Evolutionary conservation across 2,888 invertebrate genomes (phyloP), one percentile per base, ranked within the genome.

Genomic region (Cheilosia vulpina): DNA sequence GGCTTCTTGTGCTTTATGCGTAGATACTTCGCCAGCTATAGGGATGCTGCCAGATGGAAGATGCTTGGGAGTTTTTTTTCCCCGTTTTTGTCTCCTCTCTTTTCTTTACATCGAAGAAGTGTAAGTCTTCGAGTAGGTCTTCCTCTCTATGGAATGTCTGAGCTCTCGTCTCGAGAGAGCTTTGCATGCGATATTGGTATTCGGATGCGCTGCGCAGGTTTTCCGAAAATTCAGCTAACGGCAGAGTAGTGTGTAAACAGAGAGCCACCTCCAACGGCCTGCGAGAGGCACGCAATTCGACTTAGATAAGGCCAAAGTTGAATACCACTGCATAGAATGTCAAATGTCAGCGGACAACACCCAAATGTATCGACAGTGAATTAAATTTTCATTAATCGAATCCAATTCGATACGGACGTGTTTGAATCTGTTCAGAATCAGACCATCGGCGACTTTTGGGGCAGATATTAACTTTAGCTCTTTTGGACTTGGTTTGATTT

Each of bases 331-430:
- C 60, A 79, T 63, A 31, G 81, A 85, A 85, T 85, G 76, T 68
- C 81, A 85, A 81, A 85, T 85, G 85, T 85, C 81, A 85, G 57
- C 66, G 81, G 85, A 85, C 85, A 85, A 85, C 85, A 85, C 85
- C 85, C 85, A 85, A 85, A 85, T 75, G 75, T 80, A 80, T 84
- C 84, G 80, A 80, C 45, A 79, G 79, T 75, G 75, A 80, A 84
- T 80, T 80, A 84, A 75, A 84, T 84, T 75, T 84, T 79, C 84
- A 84, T 84, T 79, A 80, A 84, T 84, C 45, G 75, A 79, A 84
- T 84, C 63, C 65, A 58, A 84, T 79, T 78, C 73, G 69, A 66
- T 80, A 9, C 53, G 68, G 53, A 79, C 75, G 84, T 69, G 58
- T 75, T 53, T 60, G 53, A 45, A 63, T 68, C 15, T 21, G 11